These are phyloP conservation scores for Saguinus imperator DNA, from an alignment of 2,113 vertebrate genomes.

Conservation along the genomic window DNA sequence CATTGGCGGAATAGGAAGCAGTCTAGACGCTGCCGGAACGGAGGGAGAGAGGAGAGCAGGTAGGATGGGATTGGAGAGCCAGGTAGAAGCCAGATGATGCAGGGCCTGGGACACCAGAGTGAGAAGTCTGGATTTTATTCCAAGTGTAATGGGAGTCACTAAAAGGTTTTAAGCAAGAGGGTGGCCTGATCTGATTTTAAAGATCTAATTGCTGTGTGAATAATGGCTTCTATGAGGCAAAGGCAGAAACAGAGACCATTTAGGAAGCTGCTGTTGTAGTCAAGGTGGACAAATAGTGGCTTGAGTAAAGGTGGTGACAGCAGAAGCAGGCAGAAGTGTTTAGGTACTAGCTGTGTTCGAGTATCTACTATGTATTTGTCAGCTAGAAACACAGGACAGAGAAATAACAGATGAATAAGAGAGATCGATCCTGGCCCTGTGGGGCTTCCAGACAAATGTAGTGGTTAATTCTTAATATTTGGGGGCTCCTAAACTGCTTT, in stretches of 20 bases:
- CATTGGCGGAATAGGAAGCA: neutral
- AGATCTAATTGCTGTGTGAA: neutral
- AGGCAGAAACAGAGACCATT: neutral
- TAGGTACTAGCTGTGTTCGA: neutral
- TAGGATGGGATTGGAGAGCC: neutral
- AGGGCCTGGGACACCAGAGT: neutral
- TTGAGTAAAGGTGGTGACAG: neutral
- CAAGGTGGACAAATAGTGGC: neutral
- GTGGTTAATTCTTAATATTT: neutral
- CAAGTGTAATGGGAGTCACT: neutral
- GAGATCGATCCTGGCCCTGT: neutral
- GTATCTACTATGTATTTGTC: too few species aligned
- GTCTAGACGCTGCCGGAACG: too few species aligned
- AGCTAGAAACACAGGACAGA: neutral
- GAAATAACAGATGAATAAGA: neutral
- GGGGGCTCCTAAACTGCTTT: neutral
- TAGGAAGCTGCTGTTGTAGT: neutral
- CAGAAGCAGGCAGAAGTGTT: neutral
- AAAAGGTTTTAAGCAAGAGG: neutral
- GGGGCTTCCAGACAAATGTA: neutral
- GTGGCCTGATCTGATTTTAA: neutral
- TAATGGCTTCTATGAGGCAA: neutral
- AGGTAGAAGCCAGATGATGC: neutral
- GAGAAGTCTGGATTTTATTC: neutral
- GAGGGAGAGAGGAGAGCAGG: neutral